Conservation (phyloP, 2,113 vertebrate species). For the Strigops habroptila region DNA sequence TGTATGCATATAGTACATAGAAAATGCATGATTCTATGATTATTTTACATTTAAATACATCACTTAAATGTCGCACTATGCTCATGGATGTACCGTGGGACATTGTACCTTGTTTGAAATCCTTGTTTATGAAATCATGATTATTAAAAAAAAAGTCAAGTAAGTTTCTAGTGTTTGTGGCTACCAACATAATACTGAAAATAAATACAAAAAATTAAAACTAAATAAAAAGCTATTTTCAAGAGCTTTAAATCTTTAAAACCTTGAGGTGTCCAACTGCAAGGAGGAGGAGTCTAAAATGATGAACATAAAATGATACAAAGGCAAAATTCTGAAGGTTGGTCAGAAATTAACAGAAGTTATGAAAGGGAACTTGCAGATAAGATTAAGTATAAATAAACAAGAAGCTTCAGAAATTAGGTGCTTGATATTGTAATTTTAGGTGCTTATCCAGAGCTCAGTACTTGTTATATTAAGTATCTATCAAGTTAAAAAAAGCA, state of each 20-base stretch:
- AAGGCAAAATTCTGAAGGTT: neutral
- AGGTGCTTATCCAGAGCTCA: neutral
- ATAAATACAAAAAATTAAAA: neutral
- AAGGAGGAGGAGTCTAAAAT: neutral
- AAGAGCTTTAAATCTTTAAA: neutral
- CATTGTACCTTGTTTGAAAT: neutral
- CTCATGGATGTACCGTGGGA: neutral
- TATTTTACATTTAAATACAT: neutral
- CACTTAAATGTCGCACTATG: neutral
- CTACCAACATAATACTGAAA: neutral
- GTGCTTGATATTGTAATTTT: neutral
- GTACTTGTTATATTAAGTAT: neutral
- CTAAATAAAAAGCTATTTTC: neutral
- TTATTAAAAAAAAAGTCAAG: neutral
- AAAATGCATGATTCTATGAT: neutral
- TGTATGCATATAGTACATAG: too few species aligned
- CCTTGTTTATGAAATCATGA: neutral
- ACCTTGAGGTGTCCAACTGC: neutral
- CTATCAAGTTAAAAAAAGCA: neutral
- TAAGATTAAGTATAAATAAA: neutral
- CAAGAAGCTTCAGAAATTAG: neutral
- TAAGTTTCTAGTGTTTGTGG: neutral
- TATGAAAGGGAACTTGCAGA: neutral
- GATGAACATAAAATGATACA: neutral
- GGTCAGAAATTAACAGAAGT: neutral